Percentiles rank a stretch among this genome's conserved stretches.
Conservation (phyloP, 2,113 vertebrate species). For the Chionomys nivalis region DNA sequence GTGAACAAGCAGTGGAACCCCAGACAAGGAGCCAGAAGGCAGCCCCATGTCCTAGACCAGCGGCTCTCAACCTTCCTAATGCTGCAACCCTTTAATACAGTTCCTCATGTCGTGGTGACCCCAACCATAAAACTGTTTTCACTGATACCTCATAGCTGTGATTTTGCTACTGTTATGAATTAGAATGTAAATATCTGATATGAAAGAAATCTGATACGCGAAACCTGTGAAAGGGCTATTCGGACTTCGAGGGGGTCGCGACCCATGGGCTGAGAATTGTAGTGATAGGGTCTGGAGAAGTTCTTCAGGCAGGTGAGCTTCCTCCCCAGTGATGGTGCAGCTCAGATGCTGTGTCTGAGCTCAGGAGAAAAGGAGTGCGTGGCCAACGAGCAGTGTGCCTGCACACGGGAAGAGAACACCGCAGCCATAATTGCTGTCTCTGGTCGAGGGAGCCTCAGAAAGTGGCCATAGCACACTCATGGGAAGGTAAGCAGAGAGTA, state of each 20-base stretch:
- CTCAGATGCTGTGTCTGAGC: neutral
- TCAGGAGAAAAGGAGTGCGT: neutral
- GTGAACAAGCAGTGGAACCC: neutral
- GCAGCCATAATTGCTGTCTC: neutral
- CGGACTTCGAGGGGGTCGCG: rapidly evolving
- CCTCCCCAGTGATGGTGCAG: neutral
- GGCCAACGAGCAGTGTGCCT: neutral
- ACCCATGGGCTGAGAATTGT: neutral
- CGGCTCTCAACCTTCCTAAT: neutral
- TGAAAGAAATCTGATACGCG: neutral
- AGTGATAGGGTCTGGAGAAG: neutral
- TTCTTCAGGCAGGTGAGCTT: neutral
- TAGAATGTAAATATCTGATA: neutral
- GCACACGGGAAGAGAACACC: neutral
- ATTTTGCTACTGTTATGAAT: neutral
- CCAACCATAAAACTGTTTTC: neutral
- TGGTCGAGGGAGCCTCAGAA: neutral
- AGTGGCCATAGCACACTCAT: neutral
- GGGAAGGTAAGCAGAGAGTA: constrained; percentile 11
- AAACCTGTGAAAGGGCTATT: neutral
- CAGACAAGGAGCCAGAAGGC: neutral
- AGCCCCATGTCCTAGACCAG: neutral
- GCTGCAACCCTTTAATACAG: neutral
- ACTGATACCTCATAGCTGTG: neutral
- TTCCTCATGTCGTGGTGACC: neutral